A percentile compares a stretch with the other conserved stretches of the same genome.
Evolutionary conservation across 2,797 vertebrate genomes (phyloP).

Genomic region (Pangasius sanitwongsei): DNA sequence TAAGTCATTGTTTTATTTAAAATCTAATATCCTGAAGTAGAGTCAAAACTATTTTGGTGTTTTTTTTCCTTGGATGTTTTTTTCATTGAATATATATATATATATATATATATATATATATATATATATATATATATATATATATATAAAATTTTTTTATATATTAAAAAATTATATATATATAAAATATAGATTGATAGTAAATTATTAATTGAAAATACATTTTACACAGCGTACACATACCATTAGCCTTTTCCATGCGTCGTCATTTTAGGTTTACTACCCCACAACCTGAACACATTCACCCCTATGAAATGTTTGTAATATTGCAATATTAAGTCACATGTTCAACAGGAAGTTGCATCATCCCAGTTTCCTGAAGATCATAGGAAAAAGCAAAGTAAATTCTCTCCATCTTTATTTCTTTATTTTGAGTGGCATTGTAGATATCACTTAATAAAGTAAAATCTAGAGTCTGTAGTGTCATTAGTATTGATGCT

Average conservation of each 20-base stretch:
- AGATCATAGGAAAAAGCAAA: background rate
- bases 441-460: no score
- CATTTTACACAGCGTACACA: background rate
- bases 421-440: background rate
- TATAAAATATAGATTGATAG: background rate
- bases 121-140: no score
- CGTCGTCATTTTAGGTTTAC: background rate
- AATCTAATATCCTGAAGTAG: background rate
- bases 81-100: no score
- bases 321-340: background rate
- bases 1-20: background rate
- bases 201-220: background rate
- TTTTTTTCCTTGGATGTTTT: no score
- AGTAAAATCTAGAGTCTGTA: background rate
- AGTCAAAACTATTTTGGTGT: background rate
- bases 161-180: no score
- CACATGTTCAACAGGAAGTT: background rate
- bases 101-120: no score
- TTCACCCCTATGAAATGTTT: background rate
- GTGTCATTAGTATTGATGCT: background rate
- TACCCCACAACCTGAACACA: background rate
- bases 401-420: background rate
- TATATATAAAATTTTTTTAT: no score
- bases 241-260: background rate
- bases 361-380: background rate